Conservation (phyloP, 1,140 invertebrate genomes). For the Gonioctena quinquepunctata region DNA sequence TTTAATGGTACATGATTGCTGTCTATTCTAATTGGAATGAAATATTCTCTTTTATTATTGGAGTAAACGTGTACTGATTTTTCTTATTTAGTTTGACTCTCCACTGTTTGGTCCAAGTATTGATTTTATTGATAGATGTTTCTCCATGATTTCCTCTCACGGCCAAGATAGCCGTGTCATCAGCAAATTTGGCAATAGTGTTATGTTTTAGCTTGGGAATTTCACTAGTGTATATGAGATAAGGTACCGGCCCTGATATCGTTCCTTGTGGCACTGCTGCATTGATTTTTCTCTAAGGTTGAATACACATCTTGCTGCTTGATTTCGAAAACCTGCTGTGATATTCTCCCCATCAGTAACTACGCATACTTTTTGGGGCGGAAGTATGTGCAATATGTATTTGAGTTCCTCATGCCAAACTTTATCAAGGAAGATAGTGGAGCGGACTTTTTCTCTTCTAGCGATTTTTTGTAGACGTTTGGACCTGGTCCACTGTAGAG, state of each 20-base stretch:
- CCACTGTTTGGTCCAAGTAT: neutral
- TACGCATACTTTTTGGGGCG: too few relatives aligned
- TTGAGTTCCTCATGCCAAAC: too few relatives aligned
- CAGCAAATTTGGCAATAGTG: conserved; percentile 41
- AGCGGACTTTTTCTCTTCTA: too few relatives aligned
- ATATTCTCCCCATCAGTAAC: too few relatives aligned
- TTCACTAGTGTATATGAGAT: conserved; percentile 42
- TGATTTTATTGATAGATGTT: too few relatives aligned
- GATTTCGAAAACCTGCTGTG: too few relatives aligned
- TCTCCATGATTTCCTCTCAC: neutral
- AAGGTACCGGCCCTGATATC: conserved; percentile 46
- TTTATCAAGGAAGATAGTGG: too few relatives aligned
- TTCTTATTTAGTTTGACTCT: neutral
- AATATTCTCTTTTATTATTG: neutral
- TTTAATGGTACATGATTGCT: too few relatives aligned
- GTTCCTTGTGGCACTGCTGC: conserved; percentile 41
- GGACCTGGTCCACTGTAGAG: too few relatives aligned
- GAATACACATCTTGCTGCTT: neutral
- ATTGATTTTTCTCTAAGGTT: too few relatives aligned
- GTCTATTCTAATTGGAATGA: neutral
- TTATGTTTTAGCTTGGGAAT: conserved; percentile 30
- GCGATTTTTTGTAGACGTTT: too few relatives aligned
- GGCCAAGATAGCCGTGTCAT: conserved; percentile 38
- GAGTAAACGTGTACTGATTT: neutral
- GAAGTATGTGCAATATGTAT: too few relatives aligned